These are phyloP conservation scores for Drosophila suboccidentalis DNA, from an alignment of 2,888 invertebrate species.

Conservation along the genomic window DNA sequence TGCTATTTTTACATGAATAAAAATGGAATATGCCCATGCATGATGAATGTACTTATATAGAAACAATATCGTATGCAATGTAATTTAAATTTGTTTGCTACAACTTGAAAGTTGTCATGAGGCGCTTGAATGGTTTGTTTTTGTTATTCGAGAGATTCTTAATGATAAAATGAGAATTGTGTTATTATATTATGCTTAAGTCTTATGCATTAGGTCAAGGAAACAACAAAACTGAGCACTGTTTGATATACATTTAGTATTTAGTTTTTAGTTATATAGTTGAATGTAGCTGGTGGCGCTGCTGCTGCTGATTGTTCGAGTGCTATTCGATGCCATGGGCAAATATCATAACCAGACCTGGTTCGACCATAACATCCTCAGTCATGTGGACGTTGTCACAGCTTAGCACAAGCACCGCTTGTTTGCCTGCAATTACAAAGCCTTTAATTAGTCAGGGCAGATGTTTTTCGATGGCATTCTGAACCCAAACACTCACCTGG, in stretches of 20 bases:
- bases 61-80: conserved; percentile 23
- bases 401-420: conserved; percentile 96
- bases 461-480: background rate
- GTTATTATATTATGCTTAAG: conserved; percentile 27
- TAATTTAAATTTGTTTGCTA: conserved; percentile 47
- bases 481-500: conserved; percentile 87
- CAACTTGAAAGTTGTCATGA: conserved; percentile 75
- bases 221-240: conserved; percentile 79
- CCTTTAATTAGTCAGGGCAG: conserved; percentile 47
- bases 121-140: conserved; percentile 69
- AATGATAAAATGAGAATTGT: conserved; percentile 38
- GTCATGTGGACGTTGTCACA: conserved; percentile 98
- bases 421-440: conserved; percentile 90
- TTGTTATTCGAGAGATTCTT: conserved; percentile 45
- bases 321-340: conserved; percentile 96
- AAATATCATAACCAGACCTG: conserved; percentile 99
- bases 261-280: conserved; percentile 49
- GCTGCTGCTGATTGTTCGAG: background rate
- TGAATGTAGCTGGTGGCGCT: conserved; percentile 34
- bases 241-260: conserved; percentile 55
- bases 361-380: conserved; percentile 98
- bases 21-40: conserved; percentile 61
- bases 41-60: conserved; percentile 16
- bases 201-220: conserved; percentile 60
- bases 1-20: conserved; percentile 27